Evolutionary conservation across 2,888 invertebrate species (phyloP).

Genomic region (Ectropis crepuscularia): DNA sequence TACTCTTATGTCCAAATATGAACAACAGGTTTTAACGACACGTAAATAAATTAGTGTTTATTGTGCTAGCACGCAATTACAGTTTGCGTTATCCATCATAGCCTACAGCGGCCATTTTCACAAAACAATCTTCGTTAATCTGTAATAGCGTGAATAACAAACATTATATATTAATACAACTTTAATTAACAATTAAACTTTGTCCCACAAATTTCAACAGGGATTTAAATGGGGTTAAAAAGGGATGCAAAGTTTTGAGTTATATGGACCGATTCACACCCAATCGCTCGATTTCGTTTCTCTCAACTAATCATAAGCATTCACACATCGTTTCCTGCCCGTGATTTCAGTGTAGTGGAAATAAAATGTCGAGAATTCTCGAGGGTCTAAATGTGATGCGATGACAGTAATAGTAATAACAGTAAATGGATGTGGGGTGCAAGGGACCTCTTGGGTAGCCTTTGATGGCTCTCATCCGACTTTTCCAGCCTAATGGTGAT

Average conservation of each 20-base stretch:
- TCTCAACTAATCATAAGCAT: slow-evolving; percentile 15
- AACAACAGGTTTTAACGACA: not conserved
- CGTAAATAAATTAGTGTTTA: slow-evolving; percentile 6
- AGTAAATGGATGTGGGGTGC: slow-evolving; percentile 61
- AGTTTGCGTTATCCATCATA: not conserved
- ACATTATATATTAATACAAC: slow-evolving; percentile 2
- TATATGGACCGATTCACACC: slow-evolving; percentile 12
- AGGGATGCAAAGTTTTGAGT: slow-evolving; percentile 13
- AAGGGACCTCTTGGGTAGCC: slow-evolving; percentile 41
- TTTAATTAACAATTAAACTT: slow-evolving; percentile 12
- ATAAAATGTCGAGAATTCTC: slow-evolving; percentile 47
- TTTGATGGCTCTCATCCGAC: slow-evolving; percentile 40
- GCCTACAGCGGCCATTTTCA: slow-evolving; percentile 1
- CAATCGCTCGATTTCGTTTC: slow-evolving; percentile 18
- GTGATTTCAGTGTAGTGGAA: slow-evolving; percentile 30
- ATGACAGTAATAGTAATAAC: slow-evolving; percentile 65
- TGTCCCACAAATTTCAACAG: slow-evolving; percentile 17
- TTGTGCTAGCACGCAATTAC: slow-evolving; percentile 5
- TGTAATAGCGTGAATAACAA: slow-evolving; percentile 9
- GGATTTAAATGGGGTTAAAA: slow-evolving; percentile 14
- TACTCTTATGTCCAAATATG: too few species aligned
- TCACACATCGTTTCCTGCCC: slow-evolving; percentile 19
- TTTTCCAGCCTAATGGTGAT: slow-evolving; percentile 45
- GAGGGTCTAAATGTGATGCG: slow-evolving; percentile 59
- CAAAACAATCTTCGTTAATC: slow-evolving; percentile 10